Base-by-base conservation (phyloP, 1,140 invertebrate genomes). In the Oreohelix idahoensis region DNA sequence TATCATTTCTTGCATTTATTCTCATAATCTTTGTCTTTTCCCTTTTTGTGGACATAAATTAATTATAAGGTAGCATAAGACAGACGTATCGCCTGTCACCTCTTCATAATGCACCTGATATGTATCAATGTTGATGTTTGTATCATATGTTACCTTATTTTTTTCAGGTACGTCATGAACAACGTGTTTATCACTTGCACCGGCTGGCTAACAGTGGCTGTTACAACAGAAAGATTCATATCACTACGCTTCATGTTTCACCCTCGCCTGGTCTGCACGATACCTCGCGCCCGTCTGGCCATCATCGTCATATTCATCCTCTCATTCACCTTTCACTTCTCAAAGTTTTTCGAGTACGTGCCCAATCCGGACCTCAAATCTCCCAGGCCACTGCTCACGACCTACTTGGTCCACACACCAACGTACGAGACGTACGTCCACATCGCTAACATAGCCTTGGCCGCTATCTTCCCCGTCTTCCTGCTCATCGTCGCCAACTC, bases 211-310 rank as follows among this genome's bases (percentile, higher is more conserved):
- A 98, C 97, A 1, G 94, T 98, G 66, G 96, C 96, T 5, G 97
- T 99, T 32, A 98, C 97, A 0, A 94, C 98, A 84, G 98, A 99
- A 92, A 94, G 98, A 70, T 99, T 97, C 93, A 96, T 99, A 63
- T 97, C 97, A 0, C 97, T 99, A 0, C 98, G 97, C 90, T 96
- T 98, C 92, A 97, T 97, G 0, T 93, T 98, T 23, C 94, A 95
- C 83, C 97, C 97, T 0, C 94, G 96, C 71, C 96, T 96, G 0
- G 94, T 98, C 29, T 98, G 97, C 92, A 98, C 97, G 0, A 97
- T 97, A 88, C 95, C 96, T 2, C 94, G 97, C 51, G 97, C 97
- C 20, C 94, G 96, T 77, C 94, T 96, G 84, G 97, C 97, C 89
- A 96, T 98, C n/a, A 91, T 96, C 5, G 93, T 94, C 32, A 97